Evolutionary conservation across 2,888 invertebrate genomes (phyloP).

Genomic region (Eupithecia dodoneata): DNA sequence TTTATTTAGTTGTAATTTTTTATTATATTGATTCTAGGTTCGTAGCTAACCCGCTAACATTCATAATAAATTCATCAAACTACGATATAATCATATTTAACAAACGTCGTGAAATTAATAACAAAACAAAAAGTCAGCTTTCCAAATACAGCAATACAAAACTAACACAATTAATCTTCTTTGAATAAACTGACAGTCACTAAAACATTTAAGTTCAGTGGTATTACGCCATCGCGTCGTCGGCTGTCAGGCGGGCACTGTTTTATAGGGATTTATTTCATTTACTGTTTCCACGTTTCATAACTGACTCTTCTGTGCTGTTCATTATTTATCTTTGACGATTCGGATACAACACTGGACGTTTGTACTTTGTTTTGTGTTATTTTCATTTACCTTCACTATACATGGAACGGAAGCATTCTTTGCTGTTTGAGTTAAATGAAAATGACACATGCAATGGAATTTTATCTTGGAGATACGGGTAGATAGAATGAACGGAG

Average conservation of each 20-base stretch:
- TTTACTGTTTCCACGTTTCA: slow-evolving; percentile 37
- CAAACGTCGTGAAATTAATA: not conserved
- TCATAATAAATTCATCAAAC: too few relatives aligned
- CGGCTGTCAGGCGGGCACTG: slow-evolving; percentile 40
- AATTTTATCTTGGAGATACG: too few relatives aligned
- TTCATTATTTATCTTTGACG: slow-evolving; percentile 33
- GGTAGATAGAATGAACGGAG: not conserved
- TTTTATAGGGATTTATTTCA: slow-evolving; percentile 52
- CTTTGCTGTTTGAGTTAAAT: not conserved
- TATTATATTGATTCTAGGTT: too few relatives aligned
- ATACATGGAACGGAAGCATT: not conserved
- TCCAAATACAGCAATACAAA: not conserved
- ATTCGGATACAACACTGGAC: slow-evolving; percentile 28
- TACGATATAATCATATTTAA: not conserved
- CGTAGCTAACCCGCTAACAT: too few relatives aligned
- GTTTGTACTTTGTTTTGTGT: slow-evolving; percentile 5
- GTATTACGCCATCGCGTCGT: slow-evolving; percentile 44
- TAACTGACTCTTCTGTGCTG: slow-evolving; percentile 23
- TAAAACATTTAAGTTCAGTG: slow-evolving; percentile 27
- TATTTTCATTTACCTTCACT: slow-evolving; percentile 10
- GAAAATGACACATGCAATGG: not conserved
- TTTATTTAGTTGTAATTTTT: not conserved
- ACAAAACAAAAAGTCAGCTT: not conserved
- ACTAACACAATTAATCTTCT: slow-evolving; percentile 12
- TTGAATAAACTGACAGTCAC: slow-evolving; percentile 18